Conservation (phyloP, 2,888 invertebrate genomes). For the Megastigmus dorsalis region DNA sequence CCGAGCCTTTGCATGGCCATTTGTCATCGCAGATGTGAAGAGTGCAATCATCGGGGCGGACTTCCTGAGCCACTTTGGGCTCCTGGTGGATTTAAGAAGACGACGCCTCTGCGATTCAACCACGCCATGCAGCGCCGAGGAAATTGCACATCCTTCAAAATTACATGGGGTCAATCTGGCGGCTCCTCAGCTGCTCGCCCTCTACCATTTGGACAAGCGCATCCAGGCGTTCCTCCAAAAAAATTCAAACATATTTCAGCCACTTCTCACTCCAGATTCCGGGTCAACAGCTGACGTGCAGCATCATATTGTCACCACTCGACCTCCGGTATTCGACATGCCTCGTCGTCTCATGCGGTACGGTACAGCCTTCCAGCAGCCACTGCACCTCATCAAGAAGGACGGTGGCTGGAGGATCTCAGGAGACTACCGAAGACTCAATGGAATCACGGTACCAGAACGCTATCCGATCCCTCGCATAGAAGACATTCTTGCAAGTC, state of each 20-base stretch:
- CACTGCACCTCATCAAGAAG: slow-evolving; percentile 39
- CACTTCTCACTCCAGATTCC: background rate
- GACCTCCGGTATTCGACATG: too few relatives aligned
- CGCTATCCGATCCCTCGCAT: too few relatives aligned
- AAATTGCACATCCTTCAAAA: background rate
- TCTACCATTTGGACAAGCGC: slow-evolving; percentile 49
- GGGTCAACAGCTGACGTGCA: background rate
- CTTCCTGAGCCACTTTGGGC: too few relatives aligned
- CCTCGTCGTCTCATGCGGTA: background rate
- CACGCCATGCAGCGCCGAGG: too few relatives aligned
- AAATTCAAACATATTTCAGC: too few relatives aligned
- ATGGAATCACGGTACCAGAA: slow-evolving; percentile 49
- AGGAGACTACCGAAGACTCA: slow-evolving; percentile 43
- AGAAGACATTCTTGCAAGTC: background rate
- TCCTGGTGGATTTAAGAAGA: too few relatives aligned
- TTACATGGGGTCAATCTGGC: too few relatives aligned
- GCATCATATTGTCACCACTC: too few relatives aligned
- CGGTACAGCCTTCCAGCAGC: background rate
- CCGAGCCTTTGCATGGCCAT: too few relatives aligned
- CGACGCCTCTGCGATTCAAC: too few relatives aligned
- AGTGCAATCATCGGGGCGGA: too few relatives aligned
- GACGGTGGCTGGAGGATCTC: background rate
- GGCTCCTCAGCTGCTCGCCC: slow-evolving; percentile 62
- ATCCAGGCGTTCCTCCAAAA: background rate
- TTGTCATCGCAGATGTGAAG: too few relatives aligned